Percentiles rank a stretch among this genome's conserved stretches.
Conservation (phyloP, 2,113 vertebrate species). For the Lepidothrix coronata region DNA sequence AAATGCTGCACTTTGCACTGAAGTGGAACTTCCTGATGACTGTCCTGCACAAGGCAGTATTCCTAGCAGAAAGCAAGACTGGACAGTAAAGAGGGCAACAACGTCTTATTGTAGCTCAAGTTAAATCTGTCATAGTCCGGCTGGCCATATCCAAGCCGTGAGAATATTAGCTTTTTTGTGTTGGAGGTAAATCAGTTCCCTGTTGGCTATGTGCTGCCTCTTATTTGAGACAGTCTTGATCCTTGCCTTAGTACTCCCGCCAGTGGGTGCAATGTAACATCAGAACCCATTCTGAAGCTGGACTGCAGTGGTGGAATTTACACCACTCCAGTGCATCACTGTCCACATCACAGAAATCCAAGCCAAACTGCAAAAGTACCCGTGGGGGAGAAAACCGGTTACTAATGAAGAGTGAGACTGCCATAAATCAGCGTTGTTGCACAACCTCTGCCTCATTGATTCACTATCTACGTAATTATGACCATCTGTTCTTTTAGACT, state of each 20-base stretch:
- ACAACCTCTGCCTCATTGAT: background rate
- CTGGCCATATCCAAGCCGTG: background rate
- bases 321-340: background rate
- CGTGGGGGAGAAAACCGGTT: background rate
- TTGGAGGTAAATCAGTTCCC: background rate
- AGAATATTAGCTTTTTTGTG: background rate
- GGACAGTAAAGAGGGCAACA: background rate
- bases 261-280: background rate
- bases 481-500: background rate
- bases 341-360: background rate
- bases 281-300: background rate
- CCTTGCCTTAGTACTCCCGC: background rate
- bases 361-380: background rate
- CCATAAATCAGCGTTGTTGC: background rate
- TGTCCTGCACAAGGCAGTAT: background rate
- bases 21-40: background rate
- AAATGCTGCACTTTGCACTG: background rate
- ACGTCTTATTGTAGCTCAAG: background rate
- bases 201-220: background rate
- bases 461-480: background rate
- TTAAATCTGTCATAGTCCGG: background rate
- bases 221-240: background rate
- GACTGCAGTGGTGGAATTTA: background rate
- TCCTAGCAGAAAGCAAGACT: background rate
- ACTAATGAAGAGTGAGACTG: background rate